Percentiles rank a stretch among this genome's conserved stretches.
Conservation (phyloP, 2,888 invertebrate genomes). For the Vesta saturnalis region DNA sequence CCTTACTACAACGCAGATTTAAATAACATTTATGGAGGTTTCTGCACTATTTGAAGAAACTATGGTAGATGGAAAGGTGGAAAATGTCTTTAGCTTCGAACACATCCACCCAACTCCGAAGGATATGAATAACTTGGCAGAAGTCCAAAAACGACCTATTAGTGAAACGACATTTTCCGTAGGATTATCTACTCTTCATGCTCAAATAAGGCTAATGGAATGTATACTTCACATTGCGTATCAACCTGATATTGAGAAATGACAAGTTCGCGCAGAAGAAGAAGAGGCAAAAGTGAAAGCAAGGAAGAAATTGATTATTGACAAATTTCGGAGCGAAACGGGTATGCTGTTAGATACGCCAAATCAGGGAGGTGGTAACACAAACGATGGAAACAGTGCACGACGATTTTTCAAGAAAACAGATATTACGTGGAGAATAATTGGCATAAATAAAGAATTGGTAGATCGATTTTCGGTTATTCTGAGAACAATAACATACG, state of each 20-base stretch:
- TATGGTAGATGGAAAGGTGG: neutral
- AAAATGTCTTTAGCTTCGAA: too few relatives aligned
- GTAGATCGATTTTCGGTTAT: too few relatives aligned
- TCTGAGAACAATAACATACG: too few relatives aligned
- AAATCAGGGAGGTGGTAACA: slow-evolving; percentile 12
- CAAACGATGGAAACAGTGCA: too few relatives aligned
- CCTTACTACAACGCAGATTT: neutral
- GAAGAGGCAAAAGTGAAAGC: neutral
- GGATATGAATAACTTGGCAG: slow-evolving; percentile 4
- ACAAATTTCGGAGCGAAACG: slow-evolving; percentile 5
- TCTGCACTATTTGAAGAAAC: neutral
- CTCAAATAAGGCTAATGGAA: slow-evolving; percentile 11
- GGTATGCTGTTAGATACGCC: slow-evolving; percentile 3
- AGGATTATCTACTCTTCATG: slow-evolving; percentile 10
- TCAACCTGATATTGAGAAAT: neutral
- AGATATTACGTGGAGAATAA: too few relatives aligned
- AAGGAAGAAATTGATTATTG: neutral
- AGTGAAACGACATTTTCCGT: too few relatives aligned
- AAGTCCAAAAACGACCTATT: too few relatives aligned
- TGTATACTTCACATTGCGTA: slow-evolving; percentile 17
- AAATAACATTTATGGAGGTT: neutral
- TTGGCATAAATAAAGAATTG: too few relatives aligned
- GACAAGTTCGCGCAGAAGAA: too few relatives aligned
- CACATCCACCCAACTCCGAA: neutral
- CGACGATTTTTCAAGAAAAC: too few relatives aligned